Base-by-base conservation (phyloP, 2,888 invertebrate species). In the Hedychridium roseum region DNA sequence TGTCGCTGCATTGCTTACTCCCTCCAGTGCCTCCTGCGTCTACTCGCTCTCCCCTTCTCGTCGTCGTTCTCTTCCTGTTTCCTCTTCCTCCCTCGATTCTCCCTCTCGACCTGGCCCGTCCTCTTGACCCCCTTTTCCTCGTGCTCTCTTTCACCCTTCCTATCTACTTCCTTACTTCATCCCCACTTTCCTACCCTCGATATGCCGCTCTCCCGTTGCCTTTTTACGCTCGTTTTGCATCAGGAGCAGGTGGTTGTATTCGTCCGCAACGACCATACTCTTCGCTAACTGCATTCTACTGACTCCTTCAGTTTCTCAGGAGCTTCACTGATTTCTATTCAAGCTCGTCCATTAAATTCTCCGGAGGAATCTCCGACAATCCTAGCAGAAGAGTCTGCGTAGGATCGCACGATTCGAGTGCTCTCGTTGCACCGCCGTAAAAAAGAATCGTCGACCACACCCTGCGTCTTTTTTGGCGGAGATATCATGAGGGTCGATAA, bases 1-100 rank as follows among this genome's bases (percentile, higher is more conserved):
- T 60, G 61, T 60, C 62, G 59, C 53, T 60, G 62, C 60, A 57
- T 58, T 45, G 47, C 55, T 57, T 50, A 53, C 54, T 60, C 49
- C 59, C 46, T 57, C 47, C 41, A 36, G 41, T 44, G 39, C 38
- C 34, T 21, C 23, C 27, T 2, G 26, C 31, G 28, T 43, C 16
- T 1, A 39, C 40, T 46, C 42, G 11, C 49, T 45, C 39, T 42
- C 48, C 47, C 46, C 35, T 34, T 48, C 47, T 36, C 28, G 9
- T 4, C 35, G 15, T 14, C 34, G 21, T 42, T 17, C 28, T 34
- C 41, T 30, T 21, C 27, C 16, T 18, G 39, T 4, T 6, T 38
- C 35, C 17, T n/a, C 14, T 6, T 9, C 36, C 6, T 11, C n/a
- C n/a, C n/a, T n/a, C n/a, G n/a, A n/a, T n/a, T n/a, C n/a, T 14